Conservation (phyloP, 2,113 vertebrate genomes). For the Raja brachyura region DNA sequence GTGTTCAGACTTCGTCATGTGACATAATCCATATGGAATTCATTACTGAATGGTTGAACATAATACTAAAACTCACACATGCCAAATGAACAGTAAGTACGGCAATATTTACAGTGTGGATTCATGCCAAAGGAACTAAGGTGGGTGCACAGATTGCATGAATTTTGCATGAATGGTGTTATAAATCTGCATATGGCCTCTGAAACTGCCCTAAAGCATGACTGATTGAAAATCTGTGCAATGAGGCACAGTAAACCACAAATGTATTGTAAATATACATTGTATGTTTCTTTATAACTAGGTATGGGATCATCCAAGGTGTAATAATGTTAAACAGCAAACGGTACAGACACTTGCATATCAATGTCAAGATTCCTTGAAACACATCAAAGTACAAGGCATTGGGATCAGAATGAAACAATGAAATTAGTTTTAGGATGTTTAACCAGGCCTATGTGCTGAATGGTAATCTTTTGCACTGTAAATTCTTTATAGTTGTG, state of each 20-base stretch:
- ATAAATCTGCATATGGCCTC: neutral
- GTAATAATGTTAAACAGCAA: conserved; percentile 20
- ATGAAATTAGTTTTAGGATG: neutral
- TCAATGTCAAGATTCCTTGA: neutral
- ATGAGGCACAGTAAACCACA: conserved; percentile 16
- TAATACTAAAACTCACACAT: neutral
- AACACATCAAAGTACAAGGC: neutral
- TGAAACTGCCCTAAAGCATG: conserved; percentile 16
- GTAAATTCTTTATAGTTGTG: neutral
- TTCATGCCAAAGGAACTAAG: neutral
- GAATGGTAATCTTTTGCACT: neutral
- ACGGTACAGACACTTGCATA: neutral
- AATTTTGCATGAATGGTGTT: conserved; percentile 31
- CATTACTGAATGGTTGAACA: neutral
- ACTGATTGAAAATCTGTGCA: neutral
- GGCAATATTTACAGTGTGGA: neutral
- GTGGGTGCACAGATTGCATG: conserved; percentile 15
- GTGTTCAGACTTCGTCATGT: neutral
- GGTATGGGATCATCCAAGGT: neutral
- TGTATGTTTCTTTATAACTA: conserved; percentile 12
- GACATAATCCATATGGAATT: neutral
- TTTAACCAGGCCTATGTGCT: neutral
- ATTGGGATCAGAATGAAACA: neutral
- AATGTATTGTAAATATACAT: conserved; percentile 10
- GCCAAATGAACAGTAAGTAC: conserved; percentile 17